phyloP scores from a whole-genome alignment of 2,888 invertebrate genomes.

The Drosophila rubida region DNA sequence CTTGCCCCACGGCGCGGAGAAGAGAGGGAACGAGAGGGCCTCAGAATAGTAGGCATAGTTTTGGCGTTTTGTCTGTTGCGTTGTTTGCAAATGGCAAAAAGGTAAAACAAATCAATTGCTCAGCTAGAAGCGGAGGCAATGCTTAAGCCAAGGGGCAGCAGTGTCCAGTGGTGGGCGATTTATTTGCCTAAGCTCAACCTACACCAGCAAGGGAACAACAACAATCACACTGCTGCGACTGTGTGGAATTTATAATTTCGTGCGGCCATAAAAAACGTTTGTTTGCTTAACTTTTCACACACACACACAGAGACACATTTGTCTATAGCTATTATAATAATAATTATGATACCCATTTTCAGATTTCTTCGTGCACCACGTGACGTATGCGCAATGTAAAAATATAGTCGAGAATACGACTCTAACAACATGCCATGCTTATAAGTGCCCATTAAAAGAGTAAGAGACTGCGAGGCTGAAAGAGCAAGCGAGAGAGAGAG shows the following conservation, averaged over 20 bases:
- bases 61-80: slow-evolving; percentile 25
- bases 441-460: slow-evolving; percentile 7
- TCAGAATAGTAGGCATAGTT: neutral
- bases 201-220: slow-evolving; percentile 20
- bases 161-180: slow-evolving; percentile 65
- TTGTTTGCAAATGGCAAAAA: slow-evolving; percentile 34
- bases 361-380: slow-evolving; percentile 47
- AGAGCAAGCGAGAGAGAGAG: neutral
- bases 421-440: slow-evolving; percentile 35
- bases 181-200: slow-evolving; percentile 53
- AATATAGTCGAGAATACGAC: slow-evolving; percentile 29
- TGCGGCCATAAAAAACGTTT: slow-evolving; percentile 46
- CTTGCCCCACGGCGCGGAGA: slow-evolving; percentile 15
- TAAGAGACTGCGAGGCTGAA: neutral
- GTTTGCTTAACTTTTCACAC: slow-evolving; percentile 27
- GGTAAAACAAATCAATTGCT: slow-evolving; percentile 66
- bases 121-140: slow-evolving; percentile 8
- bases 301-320: neutral
- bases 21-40: neutral
- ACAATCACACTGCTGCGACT: slow-evolving; percentile 30
- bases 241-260: slow-evolving; percentile 52
- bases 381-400: slow-evolving; percentile 59
- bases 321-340: slow-evolving; percentile 47
- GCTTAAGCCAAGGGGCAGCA: slow-evolving; percentile 24
- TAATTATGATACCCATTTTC: slow-evolving; percentile 36